phyloP scores from a whole-genome alignment of 2,888 invertebrate genomes.

The Eupeodes luniger region DNA sequence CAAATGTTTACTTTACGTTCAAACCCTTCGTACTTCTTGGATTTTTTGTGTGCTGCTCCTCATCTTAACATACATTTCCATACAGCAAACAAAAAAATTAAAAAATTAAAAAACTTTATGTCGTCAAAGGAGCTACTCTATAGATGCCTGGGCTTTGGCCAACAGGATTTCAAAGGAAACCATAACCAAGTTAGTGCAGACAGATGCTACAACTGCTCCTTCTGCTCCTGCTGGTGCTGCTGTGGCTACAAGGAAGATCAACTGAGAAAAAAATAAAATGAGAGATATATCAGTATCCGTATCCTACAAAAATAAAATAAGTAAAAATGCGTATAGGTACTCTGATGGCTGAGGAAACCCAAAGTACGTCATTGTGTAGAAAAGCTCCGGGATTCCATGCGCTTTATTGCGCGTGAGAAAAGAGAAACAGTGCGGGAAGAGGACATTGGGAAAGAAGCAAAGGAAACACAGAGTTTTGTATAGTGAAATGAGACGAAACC shows the following conservation, averaged over 20 bases:
- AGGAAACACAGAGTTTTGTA: constrained; percentile 19
- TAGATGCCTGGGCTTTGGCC: not conserved
- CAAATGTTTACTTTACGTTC: not conserved
- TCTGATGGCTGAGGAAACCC: constrained; percentile 42
- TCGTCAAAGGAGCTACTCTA: constrained; percentile 49
- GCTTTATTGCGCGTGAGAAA: constrained; percentile 65
- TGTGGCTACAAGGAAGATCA: constrained; percentile 52
- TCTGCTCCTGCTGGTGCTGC: not conserved
- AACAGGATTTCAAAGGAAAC: constrained; percentile 25
- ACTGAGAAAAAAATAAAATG: constrained; percentile 11
- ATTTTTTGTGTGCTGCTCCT: constrained; percentile 23
- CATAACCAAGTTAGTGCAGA: constrained; percentile 54
- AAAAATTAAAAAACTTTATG: constrained; percentile 8
- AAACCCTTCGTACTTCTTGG: not conserved
- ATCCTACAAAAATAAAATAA: not conserved
- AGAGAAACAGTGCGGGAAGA: constrained; percentile 11
- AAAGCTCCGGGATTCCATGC: constrained; percentile 70
- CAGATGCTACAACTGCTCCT: constrained; percentile 46
- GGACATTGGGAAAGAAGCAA: not conserved
- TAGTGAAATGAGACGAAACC: constrained; percentile 44
- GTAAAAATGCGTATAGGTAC: constrained; percentile 22
- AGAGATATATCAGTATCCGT: constrained; percentile 22
- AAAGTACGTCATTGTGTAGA: constrained; percentile 60
- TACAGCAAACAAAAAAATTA: not conserved
- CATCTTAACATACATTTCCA: constrained; percentile 21